Evolutionary conservation across 1,140 invertebrate genomes (phyloP), one percentile per base, ranked within the genome.

Genomic region (Stegodyphus dumicola): DNA sequence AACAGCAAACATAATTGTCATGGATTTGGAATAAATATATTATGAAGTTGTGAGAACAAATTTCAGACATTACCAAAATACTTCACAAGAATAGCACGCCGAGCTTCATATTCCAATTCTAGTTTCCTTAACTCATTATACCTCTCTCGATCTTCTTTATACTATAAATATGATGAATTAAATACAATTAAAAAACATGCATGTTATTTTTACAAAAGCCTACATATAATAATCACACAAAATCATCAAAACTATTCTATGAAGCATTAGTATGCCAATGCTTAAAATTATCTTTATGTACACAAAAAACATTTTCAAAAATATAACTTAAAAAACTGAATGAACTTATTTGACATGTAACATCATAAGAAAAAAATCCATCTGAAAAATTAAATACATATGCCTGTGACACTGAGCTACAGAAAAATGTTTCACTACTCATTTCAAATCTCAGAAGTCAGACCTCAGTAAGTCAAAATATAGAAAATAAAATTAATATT

Each of bases 71-170:
- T 87, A 92, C 91, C 92, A 92, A 95, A 99, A 91, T 97, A 98
- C 60, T 95, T 94, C 71, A 98, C 95, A 74, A 98, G 91, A 90
- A 96, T 94, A 89, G 94, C 93, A 89, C 95, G 92, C 89, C 96
- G 94, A 89, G 96, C 95, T 90, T 99, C 97, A 92, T 99, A 99
- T 86, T 99, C 97, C 85, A 94, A 93, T 91, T 98, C 95, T 90
- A 96, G 94, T 87, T 95, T 94, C 90, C 96, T 97, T 11, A 99
- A 91, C 88, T 99, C 97, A 13, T 94, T 92, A 93, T 95, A 98
- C 90, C 97, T 96, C 88, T 98, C 96, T 80, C 95, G 95, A 91
- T 99, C 97, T 92, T 99, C 98, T 93, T 98, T 98, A 89, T 97
- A 94, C 96, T 98, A 88, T 51, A 92, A 90, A 17, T 53, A 52